These are phyloP conservation scores for Hippoglossus hippoglossus DNA, from an alignment of 2,797 vertebrate species.

Conservation along the genomic window DNA sequence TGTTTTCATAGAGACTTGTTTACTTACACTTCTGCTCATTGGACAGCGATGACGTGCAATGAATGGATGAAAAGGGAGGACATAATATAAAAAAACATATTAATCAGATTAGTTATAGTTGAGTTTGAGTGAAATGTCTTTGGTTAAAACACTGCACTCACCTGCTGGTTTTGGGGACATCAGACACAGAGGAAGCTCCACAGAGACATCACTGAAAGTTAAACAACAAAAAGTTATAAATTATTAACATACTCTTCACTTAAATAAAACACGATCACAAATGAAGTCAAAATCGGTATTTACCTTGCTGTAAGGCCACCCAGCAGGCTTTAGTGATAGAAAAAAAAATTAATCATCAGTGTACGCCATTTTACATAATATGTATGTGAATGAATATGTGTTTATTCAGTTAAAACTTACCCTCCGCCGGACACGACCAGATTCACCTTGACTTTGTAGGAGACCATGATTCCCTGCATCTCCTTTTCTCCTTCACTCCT, in stretches of 20 bases:
- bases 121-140: slow-evolving; percentile 1
- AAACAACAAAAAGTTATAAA: not conserved
- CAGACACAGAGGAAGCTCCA: slow-evolving; percentile 88
- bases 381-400: not conserved
- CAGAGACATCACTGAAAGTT: slow-evolving; percentile 83
- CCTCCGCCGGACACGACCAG: slow-evolving; percentile 87
- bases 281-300: slow-evolving; percentile 30
- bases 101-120: slow-evolving; percentile 3
- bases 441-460: slow-evolving; percentile 92
- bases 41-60: slow-evolving; percentile 14
- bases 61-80: slow-evolving; percentile 17
- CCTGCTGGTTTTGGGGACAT: slow-evolving; percentile 92
- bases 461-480: slow-evolving; percentile 89
- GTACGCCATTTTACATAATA: not conserved
- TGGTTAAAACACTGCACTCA: slow-evolving; percentile 59
- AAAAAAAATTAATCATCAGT: slow-evolving; percentile 15
- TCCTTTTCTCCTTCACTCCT: slow-evolving; percentile 90
- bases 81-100: slow-evolving; percentile 5
- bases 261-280: not conserved
- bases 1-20: not conserved
- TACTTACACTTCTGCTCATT: slow-evolving; percentile 83
- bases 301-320: slow-evolving; percentile 91
- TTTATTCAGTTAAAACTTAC: slow-evolving; percentile 67
- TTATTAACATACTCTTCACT: not conserved
- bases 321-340: slow-evolving; percentile 82